Base-by-base conservation (phyloP, 2,797 vertebrate genomes). In the Serranus cabrilla region DNA sequence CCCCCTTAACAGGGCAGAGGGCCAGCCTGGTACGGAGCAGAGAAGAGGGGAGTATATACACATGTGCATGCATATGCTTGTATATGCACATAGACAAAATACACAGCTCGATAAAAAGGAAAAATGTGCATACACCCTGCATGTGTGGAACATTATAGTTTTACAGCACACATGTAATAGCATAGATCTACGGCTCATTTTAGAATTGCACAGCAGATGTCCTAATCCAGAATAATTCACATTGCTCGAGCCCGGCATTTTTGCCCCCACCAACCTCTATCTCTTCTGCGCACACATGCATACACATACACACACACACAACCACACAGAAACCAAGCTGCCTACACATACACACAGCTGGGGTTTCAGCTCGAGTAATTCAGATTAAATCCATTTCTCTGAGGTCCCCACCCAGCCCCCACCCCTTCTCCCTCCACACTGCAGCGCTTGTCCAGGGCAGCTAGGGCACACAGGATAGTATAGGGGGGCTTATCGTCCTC, bases 351-450 rank as follows among this genome's bases (percentile, higher is more conserved):
- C 82, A 92, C 91, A 94, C 93, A 95, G 93, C 94, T 95, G 94
- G 86, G 88, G 92, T 91, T 95, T 93, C 90, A 91, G 88, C 89
- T 85, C 11, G 76, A 93, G 91, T 91, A 93, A 92, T 94, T 95
- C 92, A 94, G 94, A 95, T 95, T 94, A 95, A 95, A 94, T 94
- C 92, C 90, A 94, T 95, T 94, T 94, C 94, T 94, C 91, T 91
- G 94, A 92, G 93, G 95, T 92, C 92, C 93, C 91, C 93, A 87
- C 89, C 90, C 91, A 84, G 64, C 88, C 88, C 83, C 91, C 82
- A 61, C 62, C 87, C 87, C 82, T 55, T 58, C 83, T 88, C 87
- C 79, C 84, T 88, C 87, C 86, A 93, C 93, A 93, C 87, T 89
- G 92, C 87, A 90, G 91, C 89, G 89, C 91, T 93, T 93, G 91